Conservation (phyloP, 1,140 invertebrate genomes). For the Drosophila ogumai region DNA sequence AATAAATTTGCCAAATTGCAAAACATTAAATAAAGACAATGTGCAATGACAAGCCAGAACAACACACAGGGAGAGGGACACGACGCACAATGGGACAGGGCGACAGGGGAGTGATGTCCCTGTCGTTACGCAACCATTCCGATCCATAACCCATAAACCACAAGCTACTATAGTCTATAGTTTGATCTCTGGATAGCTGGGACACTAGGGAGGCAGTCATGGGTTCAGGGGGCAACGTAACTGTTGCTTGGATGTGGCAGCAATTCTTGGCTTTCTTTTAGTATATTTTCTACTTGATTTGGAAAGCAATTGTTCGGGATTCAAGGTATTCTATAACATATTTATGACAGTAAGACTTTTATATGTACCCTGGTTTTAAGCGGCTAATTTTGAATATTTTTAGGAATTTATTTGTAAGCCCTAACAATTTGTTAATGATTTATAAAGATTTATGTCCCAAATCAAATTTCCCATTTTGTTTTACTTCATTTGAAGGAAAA, state of each 20-base stretch:
- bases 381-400: no score
- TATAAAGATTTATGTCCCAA: no score
- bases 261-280: neutral
- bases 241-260: constrained; percentile 12
- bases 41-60: constrained; percentile 68
- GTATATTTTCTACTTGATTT: neutral
- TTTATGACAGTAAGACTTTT: neutral
- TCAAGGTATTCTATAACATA: neutral
- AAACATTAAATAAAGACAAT: constrained; percentile 83
- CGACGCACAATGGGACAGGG: constrained; percentile 12
- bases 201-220: neutral
- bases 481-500: no score
- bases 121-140: constrained; percentile 27
- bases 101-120: constrained; percentile 20
- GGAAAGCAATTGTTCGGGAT: neutral
- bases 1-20: constrained; percentile 83
- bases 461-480: no score
- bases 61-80: constrained; percentile 13
- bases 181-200: neutral
- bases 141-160: constrained; percentile 25
- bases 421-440: no score
- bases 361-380: no score
- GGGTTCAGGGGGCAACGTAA: constrained; percentile 1
- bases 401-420: neutral
- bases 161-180: constrained; percentile 19